Evolutionary conservation across 2,888 invertebrate genomes (phyloP).

Genomic region (Pollenia labialis): DNA sequence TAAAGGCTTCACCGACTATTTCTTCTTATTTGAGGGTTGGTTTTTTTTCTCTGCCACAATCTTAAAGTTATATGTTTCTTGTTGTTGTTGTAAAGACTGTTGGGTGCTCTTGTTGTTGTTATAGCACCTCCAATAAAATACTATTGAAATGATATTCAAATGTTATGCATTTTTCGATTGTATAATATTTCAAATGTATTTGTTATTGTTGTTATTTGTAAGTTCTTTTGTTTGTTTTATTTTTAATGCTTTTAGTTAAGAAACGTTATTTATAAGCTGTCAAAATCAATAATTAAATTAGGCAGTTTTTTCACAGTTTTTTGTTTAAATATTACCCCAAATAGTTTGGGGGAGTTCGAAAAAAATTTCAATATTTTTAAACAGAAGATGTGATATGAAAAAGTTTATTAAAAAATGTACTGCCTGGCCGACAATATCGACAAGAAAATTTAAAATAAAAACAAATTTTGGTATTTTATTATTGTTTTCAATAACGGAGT

Average conservation of each 20-base stretch:
- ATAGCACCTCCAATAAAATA: neutral
- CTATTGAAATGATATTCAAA: conserved; percentile 55
- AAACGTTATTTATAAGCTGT: conserved; percentile 58
- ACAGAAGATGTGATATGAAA: neutral
- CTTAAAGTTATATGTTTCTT: neutral
- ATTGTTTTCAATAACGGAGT: too few species aligned
- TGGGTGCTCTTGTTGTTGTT: neutral
- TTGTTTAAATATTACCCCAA: neutral
- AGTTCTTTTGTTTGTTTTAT: conserved; percentile 22
- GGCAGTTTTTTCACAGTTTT: conserved; percentile 38
- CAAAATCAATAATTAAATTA: conserved; percentile 54
- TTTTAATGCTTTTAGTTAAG: conserved; percentile 42
- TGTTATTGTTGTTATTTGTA: neutral
- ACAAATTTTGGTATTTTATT: too few species aligned
- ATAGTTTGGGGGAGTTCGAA: neutral
- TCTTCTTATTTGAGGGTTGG: conserved; percentile 73
- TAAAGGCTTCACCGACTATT: neutral
- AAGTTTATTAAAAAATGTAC: neutral
- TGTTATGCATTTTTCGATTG: conserved; percentile 30
- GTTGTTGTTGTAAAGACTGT: conserved; percentile 14
- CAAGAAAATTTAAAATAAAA: too few species aligned
- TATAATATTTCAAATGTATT: neutral
- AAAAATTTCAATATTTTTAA: neutral
- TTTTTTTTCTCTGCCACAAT: conserved; percentile 46
- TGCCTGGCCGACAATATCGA: too few species aligned